Evolutionary conservation across 1,140 invertebrate genomes (phyloP), one percentile per base, ranked within the genome.

Genomic region (Pseudomyrmex concolor): DNA sequence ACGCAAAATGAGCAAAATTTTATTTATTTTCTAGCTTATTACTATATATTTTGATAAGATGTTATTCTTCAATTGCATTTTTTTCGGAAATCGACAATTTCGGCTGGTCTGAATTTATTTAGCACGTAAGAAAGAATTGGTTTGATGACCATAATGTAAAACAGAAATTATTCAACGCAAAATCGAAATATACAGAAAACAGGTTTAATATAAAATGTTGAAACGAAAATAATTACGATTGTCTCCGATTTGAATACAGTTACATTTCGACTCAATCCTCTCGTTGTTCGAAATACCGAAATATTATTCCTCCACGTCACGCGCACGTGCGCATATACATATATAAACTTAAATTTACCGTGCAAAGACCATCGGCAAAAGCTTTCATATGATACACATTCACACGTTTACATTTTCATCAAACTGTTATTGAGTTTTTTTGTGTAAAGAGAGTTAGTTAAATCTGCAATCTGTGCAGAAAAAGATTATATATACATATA

Each of bases 31-130:
- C 89, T 91, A 91, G 85, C 80, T 90, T 92, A 89, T 86, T 92
- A 90, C 90, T 86, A 12, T n/a, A 25, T 87, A 88, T 91, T 90
- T 86, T 83, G 85, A 89, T 91, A 89, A 91, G 82, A 90, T 90
- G 88, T 90, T 87, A 68, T 89, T 84, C 85, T 83, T 89, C 15
- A 86, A 85, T 71, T 87, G 74, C 77, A 83, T 89, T 89, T 91
- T 48, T 64, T 86, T 93, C 86, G 72, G 89, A 89, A 92, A 93
- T 91, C 13, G 43, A 92, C 92, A 90, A 93, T 93, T 93, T 93
- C 93, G 93, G 93, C 93, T 93, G 93, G 92, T 93, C 93, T 93
- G 93, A 93, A 93, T 93, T 93, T 92, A 91, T 90, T 91, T 93
- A 93, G 91, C 89, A 90, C 89, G 91, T 93, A 93, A 89, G 89